phyloP scores from a whole-genome alignment of 1,140 invertebrate species.

The Drosophila ohnishii region DNA sequence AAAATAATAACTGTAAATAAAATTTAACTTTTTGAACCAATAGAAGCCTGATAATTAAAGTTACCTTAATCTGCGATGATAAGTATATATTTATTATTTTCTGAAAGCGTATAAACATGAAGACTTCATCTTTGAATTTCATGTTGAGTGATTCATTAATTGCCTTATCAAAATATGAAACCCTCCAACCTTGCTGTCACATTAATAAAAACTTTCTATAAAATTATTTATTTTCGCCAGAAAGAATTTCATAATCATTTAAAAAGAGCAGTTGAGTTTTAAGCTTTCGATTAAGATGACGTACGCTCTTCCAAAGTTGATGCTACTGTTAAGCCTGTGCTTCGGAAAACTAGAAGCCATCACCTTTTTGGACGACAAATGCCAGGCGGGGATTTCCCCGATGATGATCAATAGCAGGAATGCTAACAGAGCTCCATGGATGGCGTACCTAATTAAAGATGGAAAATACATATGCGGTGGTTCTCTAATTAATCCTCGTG shows the following conservation, averaged over 20 bases:
- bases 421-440: background rate
- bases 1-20: no score
- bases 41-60: background rate
- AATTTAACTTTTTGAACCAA: no score
- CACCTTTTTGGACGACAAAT: background rate
- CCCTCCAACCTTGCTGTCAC: background rate
- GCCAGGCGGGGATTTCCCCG: background rate
- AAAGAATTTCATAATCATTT: background rate
- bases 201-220: background rate
- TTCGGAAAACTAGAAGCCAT: background rate
- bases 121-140: no score
- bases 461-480: background rate
- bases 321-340: background rate
- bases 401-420: background rate
- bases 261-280: background rate
- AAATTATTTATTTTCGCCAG: background rate
- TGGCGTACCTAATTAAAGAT: background rate
- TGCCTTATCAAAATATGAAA: background rate
- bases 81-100: no score
- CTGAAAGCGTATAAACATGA: no score
- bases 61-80: no score
- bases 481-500: background rate
- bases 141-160: no score
- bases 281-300: background rate
- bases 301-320: no score